Evolutionary conservation across 2,113 vertebrate species (phyloP).

Genomic region (cattle (Bos taurus)): DNA sequence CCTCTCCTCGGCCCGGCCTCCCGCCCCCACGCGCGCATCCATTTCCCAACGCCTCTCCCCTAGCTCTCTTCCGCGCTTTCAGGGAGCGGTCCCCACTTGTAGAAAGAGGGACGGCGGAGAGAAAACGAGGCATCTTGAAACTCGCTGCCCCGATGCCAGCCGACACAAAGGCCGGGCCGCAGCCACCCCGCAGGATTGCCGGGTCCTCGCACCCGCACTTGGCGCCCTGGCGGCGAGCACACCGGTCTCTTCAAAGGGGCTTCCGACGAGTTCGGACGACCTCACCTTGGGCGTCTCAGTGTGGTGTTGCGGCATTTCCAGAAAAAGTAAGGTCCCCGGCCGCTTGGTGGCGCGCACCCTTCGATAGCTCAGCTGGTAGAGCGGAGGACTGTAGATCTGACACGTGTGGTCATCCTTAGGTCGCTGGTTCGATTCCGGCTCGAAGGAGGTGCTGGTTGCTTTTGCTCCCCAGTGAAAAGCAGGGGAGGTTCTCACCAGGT

Average conservation of each 20-base stretch:
- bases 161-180: not conserved
- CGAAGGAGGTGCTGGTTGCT: slow-evolving; percentile 73
- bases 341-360: not conserved
- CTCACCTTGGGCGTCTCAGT: not conserved
- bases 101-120: not conserved
- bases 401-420: slow-evolving; percentile 80
- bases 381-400: slow-evolving; percentile 85
- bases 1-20: not conserved
- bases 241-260: not conserved
- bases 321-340: not conserved
- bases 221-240: not conserved
- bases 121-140: not conserved
- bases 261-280: fast-evolving
- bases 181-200: not conserved
- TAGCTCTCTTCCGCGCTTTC: not conserved
- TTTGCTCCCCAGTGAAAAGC: not conserved
- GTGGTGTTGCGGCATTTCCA: not conserved
- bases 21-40: not conserved
- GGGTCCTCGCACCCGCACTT: not conserved
- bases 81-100: not conserved
- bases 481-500: not conserved
- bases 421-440: slow-evolving; percentile 89
- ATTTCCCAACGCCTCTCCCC: not conserved
- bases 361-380: slow-evolving; percentile 90
- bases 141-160: not conserved